phyloP scores from a whole-genome alignment of 23 tunicate genomes.

The Clavelina lepadiformis region DNA sequence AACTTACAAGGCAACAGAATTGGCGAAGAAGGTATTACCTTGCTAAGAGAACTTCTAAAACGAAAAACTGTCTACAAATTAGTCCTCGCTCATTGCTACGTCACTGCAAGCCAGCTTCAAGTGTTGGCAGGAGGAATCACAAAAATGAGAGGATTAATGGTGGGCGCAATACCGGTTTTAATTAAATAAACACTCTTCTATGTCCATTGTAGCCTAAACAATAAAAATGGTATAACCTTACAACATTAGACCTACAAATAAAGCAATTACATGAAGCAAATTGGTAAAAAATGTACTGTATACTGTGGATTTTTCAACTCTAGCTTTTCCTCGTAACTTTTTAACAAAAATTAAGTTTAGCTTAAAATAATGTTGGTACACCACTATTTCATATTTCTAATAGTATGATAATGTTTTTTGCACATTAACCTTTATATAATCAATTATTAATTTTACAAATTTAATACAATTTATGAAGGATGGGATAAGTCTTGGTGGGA shows the following conservation, averaged over 20 bases:
- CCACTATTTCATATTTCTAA: background rate
- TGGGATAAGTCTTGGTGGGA: constrained; percentile 29
- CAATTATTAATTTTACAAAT: too few species aligned
- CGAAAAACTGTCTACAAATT: constrained; percentile 32
- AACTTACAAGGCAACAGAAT: constrained; percentile 24
- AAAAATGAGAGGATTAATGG: constrained; percentile 53
- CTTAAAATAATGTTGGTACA: background rate
- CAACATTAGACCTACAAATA: too few species aligned
- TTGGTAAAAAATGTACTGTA: too few species aligned
- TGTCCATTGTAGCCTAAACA: too few species aligned
- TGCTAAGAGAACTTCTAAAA: constrained; percentile 9
- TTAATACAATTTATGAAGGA: constrained; percentile 40
- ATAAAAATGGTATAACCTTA: too few species aligned
- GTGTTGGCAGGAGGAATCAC: constrained; percentile 21
- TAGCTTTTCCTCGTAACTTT: background rate
- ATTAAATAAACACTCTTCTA: too few species aligned
- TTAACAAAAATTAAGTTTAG: background rate
- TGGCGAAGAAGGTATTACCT: constrained; percentile 13
- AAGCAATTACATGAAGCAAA: too few species aligned
- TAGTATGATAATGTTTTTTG: too few species aligned
- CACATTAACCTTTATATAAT: too few species aligned
- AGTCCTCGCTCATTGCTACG: constrained; percentile 19
- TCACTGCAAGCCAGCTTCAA: constrained; percentile 23
- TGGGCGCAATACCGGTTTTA: constrained; percentile 2
- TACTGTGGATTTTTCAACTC: too few species aligned